phyloP scores from a whole-genome alignment of 1,140 invertebrate genomes.

The Hyposmocoma kahamanoa region DNA sequence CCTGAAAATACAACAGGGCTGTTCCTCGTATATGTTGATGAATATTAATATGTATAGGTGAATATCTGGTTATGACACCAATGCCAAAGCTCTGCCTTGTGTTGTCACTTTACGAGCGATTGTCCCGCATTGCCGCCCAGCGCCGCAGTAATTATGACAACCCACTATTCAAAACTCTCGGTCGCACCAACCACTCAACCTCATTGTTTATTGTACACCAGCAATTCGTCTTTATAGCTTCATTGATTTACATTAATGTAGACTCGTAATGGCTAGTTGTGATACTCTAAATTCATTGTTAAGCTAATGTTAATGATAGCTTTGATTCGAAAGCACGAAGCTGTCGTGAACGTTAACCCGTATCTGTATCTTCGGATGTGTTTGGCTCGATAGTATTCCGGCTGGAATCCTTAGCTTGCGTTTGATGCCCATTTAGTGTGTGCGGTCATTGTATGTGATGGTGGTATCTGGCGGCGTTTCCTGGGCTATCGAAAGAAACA shows the following conservation, averaged over 20 bases:
- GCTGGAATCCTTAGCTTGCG: constrained; percentile 27
- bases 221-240: constrained; percentile 13
- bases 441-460: constrained; percentile 58
- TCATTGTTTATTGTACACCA: constrained; percentile 16
- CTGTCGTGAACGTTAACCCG: constrained; percentile 15
- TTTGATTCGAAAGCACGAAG: constrained; percentile 6
- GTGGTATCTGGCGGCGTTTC: constrained; percentile 40
- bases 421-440: constrained; percentile 47
- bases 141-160: constrained; percentile 16
- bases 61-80: too few species aligned
- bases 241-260: constrained; percentile 13
- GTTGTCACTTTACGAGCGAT: constrained; percentile 23
- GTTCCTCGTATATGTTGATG: too few species aligned
- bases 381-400: constrained; percentile 33
- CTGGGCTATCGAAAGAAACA: constrained; percentile 52
- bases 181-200: constrained; percentile 9
- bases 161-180: constrained; percentile 16
- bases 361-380: constrained; percentile 28
- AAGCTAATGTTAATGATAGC: neutral
- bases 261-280: constrained; percentile 10
- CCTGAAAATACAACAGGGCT: constrained; percentile 13
- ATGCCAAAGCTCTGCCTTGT: constrained; percentile 7
- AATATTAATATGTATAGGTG: too few species aligned
- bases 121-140: constrained; percentile 14
- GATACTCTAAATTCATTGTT: constrained; percentile 5